Evolutionary conservation across 2,113 vertebrate species (phyloP).

Genomic region (Stegostoma tigrinum): DNA sequence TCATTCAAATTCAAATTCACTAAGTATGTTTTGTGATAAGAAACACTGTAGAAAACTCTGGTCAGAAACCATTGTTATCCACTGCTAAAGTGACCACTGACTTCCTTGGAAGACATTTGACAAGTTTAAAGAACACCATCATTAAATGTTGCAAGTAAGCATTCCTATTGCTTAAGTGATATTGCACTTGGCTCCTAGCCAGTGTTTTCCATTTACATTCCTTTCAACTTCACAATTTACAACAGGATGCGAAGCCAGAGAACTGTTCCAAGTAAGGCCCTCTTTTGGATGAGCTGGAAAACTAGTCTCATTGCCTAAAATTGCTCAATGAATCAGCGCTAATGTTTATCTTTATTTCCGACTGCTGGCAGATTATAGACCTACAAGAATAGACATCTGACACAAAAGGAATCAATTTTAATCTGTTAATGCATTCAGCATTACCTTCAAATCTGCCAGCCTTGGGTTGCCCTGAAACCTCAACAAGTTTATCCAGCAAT

Average conservation of each 20-base stretch:
- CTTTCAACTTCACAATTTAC: background rate
- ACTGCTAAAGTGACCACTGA: background rate
- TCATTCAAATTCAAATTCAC: background rate
- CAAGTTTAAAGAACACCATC: background rate
- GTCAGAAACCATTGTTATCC: background rate
- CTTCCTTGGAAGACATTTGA: background rate
- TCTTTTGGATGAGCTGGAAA: background rate
- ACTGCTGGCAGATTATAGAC: background rate
- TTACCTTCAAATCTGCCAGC: background rate
- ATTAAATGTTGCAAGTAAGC: background rate
- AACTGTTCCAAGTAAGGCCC: background rate
- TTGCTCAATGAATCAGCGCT: background rate
- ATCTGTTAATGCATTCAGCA: background rate
- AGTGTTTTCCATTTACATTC: background rate
- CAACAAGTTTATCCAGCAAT: background rate
- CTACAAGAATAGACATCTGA: background rate
- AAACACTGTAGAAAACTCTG: background rate
- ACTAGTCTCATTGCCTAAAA: background rate
- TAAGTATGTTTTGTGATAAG: background rate
- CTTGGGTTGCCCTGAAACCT: background rate
- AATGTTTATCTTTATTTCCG: background rate
- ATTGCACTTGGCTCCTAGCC: background rate
- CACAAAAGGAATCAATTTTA: constrained; percentile 3
- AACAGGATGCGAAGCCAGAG: background rate
- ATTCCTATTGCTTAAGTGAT: background rate